Base-by-base conservation (phyloP, 2,888 invertebrate genomes). In the Lithophane leautieri region DNA sequence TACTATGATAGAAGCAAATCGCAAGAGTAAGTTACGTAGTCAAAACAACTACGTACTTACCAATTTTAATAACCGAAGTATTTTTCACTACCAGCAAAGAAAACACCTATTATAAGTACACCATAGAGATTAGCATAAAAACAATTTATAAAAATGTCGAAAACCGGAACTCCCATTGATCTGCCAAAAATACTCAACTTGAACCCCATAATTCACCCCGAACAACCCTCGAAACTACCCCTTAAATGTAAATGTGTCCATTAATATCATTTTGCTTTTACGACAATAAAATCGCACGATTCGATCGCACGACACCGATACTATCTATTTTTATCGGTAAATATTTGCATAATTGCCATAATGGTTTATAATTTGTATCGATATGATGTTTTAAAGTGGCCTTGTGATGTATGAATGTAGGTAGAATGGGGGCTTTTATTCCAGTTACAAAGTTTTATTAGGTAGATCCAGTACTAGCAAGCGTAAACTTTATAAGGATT, bases 241-340 rank as follows among this genome's bases (percentile, higher is more conserved):
- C 90, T 92, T 93, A 92, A 94, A 94, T 93, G 93, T 91, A 91
- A 94, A 94, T 93, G 90, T 84, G 85, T 84, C 88, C 91, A 93
- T 94, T 93, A 93, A 94, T 95, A 94, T 92, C 89, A 94, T 95
- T 94, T 92, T 92, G 90, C 91, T 93, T 91, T 90, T 90, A 89
- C 86, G 81, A 86, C 91, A 92, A 91, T 93, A 93, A 93, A 94
- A 94, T 93, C 90, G 90, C 88, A 89, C 92, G 86, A 92, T 93
- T 91, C 91, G 91, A 94, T 94, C 93, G 92, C 81, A 80, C 85
- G 90, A 92, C 91, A 90, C 84, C 88, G 93, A 93, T 93, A 90
- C 87, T 91, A 93, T 92, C 91, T 86, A 89, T 90, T 93, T 92
- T 94, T 93, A 93, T 93, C 89, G 90, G 72, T 68, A 70, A 66